Evolutionary conservation across 2,888 invertebrate genomes (phyloP), one percentile per base, ranked within the genome.

Genomic region (Volucella zonaria): DNA sequence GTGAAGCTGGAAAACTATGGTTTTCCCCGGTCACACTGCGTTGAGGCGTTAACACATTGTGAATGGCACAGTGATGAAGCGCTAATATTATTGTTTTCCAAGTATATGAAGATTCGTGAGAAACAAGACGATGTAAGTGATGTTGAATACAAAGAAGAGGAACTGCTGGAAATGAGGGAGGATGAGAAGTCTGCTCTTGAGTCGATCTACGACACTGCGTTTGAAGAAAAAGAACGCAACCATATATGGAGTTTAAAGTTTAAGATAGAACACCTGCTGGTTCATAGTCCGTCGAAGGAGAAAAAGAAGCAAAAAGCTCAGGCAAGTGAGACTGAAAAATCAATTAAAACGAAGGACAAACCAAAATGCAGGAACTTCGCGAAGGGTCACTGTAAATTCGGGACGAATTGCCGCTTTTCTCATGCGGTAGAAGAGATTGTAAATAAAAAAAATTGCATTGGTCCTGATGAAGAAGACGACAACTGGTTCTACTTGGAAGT

Each of bases 181-280:
- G 96, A 96, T 74, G 96, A 97, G 89, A 94, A 94, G 90, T 94
- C 94, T 85, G 95, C 95, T 0, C 91, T 97, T 43, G 94, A 95
- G 91, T 96, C 96, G 14, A 96, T 96, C 86, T 97, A 96, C 88
- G 96, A 95, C 79, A 92, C 93, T 42, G 93, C 93, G 42, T 96
- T 95, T 89, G 93, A 92, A 88, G 94, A 95, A 82, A 95, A 95
- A 89, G 95, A 96, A 73, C 92, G 93, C 70, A 94, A 96, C 91
- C 88, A 90, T 45, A 93, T 96, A 15, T 97, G 96, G 96, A 93
- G 93, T 83, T 92, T 96, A 0, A 94, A 93, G 88, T 91, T 96
- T 74, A 93, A 94, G 88, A 91, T 96, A 76, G 94, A 95, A 87
- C 95, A 95, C 90, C 90, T 96, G 87, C 92, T 95, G 1, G 92